Evolutionary conservation across 2,113 vertebrate genomes (phyloP).

Genomic region (Corvus cornix): DNA sequence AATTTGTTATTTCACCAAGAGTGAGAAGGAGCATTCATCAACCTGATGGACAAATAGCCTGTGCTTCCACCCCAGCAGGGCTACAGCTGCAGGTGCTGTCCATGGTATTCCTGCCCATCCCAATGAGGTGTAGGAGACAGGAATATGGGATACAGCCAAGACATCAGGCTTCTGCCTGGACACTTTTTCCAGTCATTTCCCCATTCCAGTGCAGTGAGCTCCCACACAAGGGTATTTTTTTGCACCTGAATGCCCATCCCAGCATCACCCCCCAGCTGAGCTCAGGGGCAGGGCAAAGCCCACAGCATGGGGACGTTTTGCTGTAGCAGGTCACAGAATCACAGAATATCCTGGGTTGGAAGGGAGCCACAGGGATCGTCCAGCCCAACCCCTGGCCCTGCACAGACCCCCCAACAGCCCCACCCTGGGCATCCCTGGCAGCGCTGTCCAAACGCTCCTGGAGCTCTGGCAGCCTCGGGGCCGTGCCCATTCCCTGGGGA

Average conservation of each 20-base stretch:
- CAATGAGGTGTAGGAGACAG: accelerated
- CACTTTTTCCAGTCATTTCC: background rate
- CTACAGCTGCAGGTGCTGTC: background rate
- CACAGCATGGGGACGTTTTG: accelerated
- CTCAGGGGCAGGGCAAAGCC: background rate
- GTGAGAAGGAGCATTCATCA: too few species aligned
- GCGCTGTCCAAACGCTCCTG: background rate
- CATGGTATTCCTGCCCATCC: background rate
- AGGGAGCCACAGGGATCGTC: accelerated
- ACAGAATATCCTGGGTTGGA: background rate
- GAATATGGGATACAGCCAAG: background rate
- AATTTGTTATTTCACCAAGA: background rate
- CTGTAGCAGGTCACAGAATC: background rate
- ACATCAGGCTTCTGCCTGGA: background rate
- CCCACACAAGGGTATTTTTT: background rate
- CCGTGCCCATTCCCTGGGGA: background rate
- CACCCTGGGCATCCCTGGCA: background rate
- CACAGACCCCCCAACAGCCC: accelerated
- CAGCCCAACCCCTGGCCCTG: accelerated
- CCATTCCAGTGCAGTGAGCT: background rate
- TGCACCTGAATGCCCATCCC: background rate
- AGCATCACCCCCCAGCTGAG: background rate
- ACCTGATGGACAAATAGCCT: background rate
- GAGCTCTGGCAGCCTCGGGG: background rate
- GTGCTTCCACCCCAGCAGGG: background rate